These are phyloP conservation scores for Coelogynopora nodosa DNA, from an alignment of 2,888 invertebrate genomes.

Conservation along the genomic window DNA sequence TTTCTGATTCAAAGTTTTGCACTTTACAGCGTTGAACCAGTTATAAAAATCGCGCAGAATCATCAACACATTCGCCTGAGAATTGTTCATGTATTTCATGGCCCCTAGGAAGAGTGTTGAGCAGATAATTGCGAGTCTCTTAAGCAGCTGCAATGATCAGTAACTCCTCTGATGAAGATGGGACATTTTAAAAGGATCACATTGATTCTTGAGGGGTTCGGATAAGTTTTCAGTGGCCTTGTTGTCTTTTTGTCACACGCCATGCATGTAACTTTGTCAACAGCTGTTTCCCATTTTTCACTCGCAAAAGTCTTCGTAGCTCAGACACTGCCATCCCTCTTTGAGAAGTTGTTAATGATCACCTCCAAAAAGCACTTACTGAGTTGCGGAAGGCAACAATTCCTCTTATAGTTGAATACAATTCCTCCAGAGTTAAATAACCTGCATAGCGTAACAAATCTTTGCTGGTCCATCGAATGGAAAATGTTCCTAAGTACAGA, in stretches of 20 bases:
- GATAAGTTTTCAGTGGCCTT: neutral
- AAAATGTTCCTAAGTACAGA: conserved; percentile 42
- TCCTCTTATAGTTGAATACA: conserved; percentile 34
- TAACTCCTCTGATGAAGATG: conserved; percentile 6
- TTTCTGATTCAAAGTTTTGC: conserved; percentile 27
- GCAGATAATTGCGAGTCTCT: conserved; percentile 19
- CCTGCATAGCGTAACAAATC: conserved; percentile 31
- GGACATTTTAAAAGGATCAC: neutral
- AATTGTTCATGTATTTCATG: conserved; percentile 15
- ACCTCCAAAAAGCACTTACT: conserved; percentile 34
- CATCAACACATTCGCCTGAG: neutral
- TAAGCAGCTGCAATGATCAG: conserved; percentile 22
- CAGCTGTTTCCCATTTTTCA: conserved; percentile 21
- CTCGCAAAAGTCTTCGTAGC: conserved; percentile 13
- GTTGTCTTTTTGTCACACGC: conserved; percentile 18
- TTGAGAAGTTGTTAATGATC: conserved; percentile 41
- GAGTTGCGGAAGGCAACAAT: conserved; percentile 40
- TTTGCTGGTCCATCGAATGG: conserved; percentile 35
- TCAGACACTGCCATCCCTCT: conserved; percentile 41
- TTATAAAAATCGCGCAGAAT: neutral
- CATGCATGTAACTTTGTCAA: neutral
- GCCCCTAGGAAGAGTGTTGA: neutral
- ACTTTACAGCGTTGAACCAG: neutral
- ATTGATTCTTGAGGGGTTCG: conserved; percentile 16
- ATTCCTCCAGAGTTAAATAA: conserved; percentile 41